These are phyloP conservation scores for Mesitornis unicolor DNA, from an alignment of 2,113 vertebrate genomes.

Conservation along the genomic window DNA sequence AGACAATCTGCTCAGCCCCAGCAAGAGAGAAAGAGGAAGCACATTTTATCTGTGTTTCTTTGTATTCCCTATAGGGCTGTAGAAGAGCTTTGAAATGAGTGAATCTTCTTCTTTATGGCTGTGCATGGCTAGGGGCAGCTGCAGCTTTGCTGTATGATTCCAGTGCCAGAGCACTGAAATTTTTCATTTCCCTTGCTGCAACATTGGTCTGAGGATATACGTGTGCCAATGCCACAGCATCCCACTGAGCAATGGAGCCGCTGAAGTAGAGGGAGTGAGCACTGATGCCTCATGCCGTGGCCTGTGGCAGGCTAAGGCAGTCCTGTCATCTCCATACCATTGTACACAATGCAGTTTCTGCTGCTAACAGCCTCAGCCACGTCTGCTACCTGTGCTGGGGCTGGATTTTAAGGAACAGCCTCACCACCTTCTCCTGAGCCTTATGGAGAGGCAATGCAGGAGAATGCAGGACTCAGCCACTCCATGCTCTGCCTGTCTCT, in stretches of 20 bases:
- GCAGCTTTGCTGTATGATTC: background rate
- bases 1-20: conserved; percentile 52
- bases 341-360: background rate
- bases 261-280: background rate
- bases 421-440: background rate
- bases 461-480: background rate
- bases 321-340: accelerated
- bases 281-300: background rate
- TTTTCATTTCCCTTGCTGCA: background rate
- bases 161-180: background rate
- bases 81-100: background rate
- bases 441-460: background rate
- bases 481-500: background rate
- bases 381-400: background rate
- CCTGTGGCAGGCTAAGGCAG: background rate
- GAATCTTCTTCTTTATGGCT: background rate
- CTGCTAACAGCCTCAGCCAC: background rate
- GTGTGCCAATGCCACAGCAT: background rate
- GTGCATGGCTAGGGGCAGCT: background rate
- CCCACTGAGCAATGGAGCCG: background rate
- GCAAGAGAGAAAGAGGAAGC: background rate
- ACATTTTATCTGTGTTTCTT: background rate
- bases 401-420: background rate
- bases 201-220: accelerated
- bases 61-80: background rate